These are phyloP conservation scores for Drosophila barbarae DNA, from an alignment of 2,888 invertebrate genomes.

Conservation along the genomic window DNA sequence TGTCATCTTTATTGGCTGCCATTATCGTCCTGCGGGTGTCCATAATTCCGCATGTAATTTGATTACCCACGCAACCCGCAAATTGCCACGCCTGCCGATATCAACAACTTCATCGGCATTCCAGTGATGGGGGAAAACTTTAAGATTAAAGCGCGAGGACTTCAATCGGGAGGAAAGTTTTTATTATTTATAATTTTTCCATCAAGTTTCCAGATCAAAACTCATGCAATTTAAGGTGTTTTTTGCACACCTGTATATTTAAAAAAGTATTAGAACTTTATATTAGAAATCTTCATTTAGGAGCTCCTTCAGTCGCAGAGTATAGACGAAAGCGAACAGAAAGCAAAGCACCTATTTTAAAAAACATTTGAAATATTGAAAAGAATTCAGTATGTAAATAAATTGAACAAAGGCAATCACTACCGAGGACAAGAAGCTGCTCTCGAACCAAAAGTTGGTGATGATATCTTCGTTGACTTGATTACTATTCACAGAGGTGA, in stretches of 20 bases:
- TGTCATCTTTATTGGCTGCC: constrained; percentile 66
- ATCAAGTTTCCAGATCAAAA: background rate
- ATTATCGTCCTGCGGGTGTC: constrained; percentile 52
- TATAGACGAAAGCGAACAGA: background rate
- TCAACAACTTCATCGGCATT: constrained; percentile 43
- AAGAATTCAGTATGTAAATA: background rate
- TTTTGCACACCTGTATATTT: background rate
- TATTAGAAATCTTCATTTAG: too few species aligned
- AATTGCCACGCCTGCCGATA: constrained; percentile 39
- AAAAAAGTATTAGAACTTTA: background rate
- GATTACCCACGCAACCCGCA: constrained; percentile 52
- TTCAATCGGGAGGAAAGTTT: background rate
- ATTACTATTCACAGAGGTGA: background rate
- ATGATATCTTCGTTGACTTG: accelerated
- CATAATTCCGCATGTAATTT: constrained; percentile 67
- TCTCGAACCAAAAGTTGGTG: too few species aligned
- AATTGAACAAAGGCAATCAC: too few species aligned
- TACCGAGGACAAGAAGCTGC: background rate
- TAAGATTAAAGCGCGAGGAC: constrained; percentile 8
- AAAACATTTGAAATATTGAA: background rate
- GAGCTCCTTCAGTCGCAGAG: background rate
- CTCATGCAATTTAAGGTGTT: too few species aligned
- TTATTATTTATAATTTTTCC: background rate
- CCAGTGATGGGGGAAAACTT: constrained; percentile 1
- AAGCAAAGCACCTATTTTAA: background rate